Evolutionary conservation across 2,888 invertebrate species (phyloP), one percentile per base, ranked within the genome.

Genomic region (Parnassius mnemosyne): DNA sequence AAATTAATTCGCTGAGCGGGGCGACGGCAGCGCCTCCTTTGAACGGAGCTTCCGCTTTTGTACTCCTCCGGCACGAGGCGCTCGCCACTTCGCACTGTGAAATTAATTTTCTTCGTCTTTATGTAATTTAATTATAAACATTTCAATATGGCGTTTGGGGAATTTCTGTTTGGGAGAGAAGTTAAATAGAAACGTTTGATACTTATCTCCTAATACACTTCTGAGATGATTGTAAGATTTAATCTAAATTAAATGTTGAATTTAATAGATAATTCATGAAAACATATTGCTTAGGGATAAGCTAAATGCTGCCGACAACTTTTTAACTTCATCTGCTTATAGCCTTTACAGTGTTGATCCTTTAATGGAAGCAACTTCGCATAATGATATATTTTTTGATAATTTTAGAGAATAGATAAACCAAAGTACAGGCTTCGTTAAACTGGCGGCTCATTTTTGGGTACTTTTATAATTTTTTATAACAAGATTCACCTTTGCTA

Each of bases 101-200:
- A 91, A 91, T 91, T 91, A 91, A 91, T 91, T 91, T 91, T 90
- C 89, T 91, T 90, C 91, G 90, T 90, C 91, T 90, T 91, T 91
- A 91, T 91, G 89, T 91, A 91, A 91, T 91, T 91, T 89, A 91
- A 91, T 91, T 91, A 91, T 91, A 91, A 91, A 90, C 91, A 91
- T 91, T 91, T 91, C 91, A 90, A 90, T 91, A 91, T 90, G 87
- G 89, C 89, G 90, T 87, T 81, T 83, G 76, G 88, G 87, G 89
- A 89, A 88, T 89, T 91, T 88, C 87, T 85, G 85, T 87, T 77
- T 79, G 77, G 76, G 79, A 84, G 87, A 83, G 87, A 89, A 89
- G 88, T 90, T 90, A 89, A 91, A 91, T 89, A 87, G 91, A 90
- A 90, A 87, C 89, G 91, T 89, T 91, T 89, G 87, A 90, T 90